phyloP scores from a whole-genome alignment of 2,113 vertebrate species.

The Physeter macrocephalus region DNA sequence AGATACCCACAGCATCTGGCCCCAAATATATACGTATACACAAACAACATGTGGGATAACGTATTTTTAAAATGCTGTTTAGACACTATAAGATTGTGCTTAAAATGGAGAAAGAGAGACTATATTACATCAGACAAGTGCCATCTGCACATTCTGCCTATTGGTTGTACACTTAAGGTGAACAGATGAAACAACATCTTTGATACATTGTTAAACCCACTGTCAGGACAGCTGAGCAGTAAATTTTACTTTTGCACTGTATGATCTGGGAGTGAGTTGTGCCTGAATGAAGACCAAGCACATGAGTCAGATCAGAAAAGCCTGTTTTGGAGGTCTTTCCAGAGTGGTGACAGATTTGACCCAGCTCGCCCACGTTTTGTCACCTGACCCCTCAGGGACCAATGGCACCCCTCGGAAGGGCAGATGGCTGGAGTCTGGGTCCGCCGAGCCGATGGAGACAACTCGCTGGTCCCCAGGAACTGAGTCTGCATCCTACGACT shows the following conservation, averaged over 20 bases:
- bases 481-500: background rate
- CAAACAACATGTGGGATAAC: background rate
- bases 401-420: background rate
- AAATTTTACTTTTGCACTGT: accelerated
- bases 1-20: background rate
- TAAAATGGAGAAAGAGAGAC: background rate
- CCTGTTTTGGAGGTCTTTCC: background rate
- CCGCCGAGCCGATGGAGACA: background rate
- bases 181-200: background rate
- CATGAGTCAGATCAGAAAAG: background rate
- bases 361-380: background rate
- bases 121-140: background rate
- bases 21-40: background rate
- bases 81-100: background rate
- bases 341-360: background rate
- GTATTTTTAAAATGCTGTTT: background rate
- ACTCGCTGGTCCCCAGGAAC: background rate
- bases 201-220: background rate
- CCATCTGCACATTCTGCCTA: background rate
- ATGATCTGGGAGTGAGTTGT: background rate
- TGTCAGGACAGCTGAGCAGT: background rate
- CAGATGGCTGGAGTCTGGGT: background rate
- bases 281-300: background rate
- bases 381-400: background rate
- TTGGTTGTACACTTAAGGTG: background rate